Base-by-base conservation (phyloP, 2,797 vertebrate species). In the Podarcis lilfordi region DNA sequence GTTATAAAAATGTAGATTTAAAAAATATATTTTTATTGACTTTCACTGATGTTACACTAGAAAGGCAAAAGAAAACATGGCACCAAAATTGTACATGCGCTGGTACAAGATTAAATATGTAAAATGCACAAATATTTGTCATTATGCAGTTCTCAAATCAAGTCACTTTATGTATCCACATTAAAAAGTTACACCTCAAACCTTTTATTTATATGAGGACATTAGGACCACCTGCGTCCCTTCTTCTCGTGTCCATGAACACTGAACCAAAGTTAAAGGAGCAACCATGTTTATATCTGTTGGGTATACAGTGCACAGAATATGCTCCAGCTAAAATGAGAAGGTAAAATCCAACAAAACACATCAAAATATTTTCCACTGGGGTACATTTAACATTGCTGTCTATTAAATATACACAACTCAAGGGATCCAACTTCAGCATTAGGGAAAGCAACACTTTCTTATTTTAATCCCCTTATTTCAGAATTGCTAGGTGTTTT, bases 21-120 rank as follows among this genome's bases (percentile, higher is more conserved):
- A 0, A 21, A 87, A 82, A 4, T 72, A 87, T 6, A 8, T 74
- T 74, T 74, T 74, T 21, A 78, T 29, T 82, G 85, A 91, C 76
- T 45, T 88, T 87, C 85, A 88, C 0, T 88, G 85, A 79, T 8
- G 64, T 23, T 0, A 6, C 45, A 17, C 2, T 83, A 81, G 75
- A 93, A 86, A 8, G 86, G 89, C 72, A 95, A 97, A 96, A 96
- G 95, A 76, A 96, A 97, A 97, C 96, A 95, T 96, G 96, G 96
- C 97, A 97, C 96, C 97, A 97, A 97, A 95, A 95, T 85, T 82
- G 79, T 82, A 86, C 13, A 89, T 88, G 27, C n/a, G 86, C 88
- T 86, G 85, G 90, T 82, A 94, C 6, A 74, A 92, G 84, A 35
- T 91, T 83, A 92, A 88, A 88, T 86, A 91, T 15, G 89, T n/a